Conservation (phyloP, 2,888 invertebrate genomes). For the Pseudococcus longispinus region DNA sequence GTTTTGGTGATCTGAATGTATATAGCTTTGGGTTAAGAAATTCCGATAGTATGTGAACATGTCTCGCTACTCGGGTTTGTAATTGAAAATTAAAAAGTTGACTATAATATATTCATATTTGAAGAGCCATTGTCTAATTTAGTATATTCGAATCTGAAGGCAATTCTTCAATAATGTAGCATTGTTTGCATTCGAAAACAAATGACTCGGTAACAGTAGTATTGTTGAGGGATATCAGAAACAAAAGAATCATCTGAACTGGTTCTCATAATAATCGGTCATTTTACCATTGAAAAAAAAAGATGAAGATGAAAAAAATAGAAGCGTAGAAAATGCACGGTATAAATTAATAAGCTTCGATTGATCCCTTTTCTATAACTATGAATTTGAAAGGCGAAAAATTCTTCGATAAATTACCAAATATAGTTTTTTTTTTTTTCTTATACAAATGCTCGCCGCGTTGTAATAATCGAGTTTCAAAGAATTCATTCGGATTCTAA, state of each 20-base stretch:
- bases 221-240: conserved; percentile 47
- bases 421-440: not conserved
- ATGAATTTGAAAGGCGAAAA: conserved; percentile 36
- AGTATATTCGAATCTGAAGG: conserved; percentile 52
- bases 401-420: conserved; percentile 32
- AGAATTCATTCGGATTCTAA: conserved; percentile 26
- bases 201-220: conserved; percentile 55
- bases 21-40: conserved; percentile 55
- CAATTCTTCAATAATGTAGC: conserved; percentile 53
- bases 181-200: conserved; percentile 55
- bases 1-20: conserved; percentile 37
- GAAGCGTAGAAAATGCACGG: conserved; percentile 40
- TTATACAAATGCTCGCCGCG: not conserved
- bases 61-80: conserved; percentile 49
- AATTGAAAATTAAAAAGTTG: conserved; percentile 54
- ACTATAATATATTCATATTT: conserved; percentile 56
- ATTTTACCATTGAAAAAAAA: conserved; percentile 40
- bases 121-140: conserved; percentile 56
- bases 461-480: conserved; percentile 8
- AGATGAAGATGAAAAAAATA: not conserved
- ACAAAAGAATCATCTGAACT: conserved; percentile 49
- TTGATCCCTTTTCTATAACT: conserved; percentile 11
- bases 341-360: conserved; percentile 38
- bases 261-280: conserved; percentile 56
- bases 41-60: conserved; percentile 54